Evolutionary conservation across 2,797 vertebrate genomes (phyloP), one percentile per base, ranked within the genome.

Genomic region (Phrynocephalus guinanensis): DNA sequence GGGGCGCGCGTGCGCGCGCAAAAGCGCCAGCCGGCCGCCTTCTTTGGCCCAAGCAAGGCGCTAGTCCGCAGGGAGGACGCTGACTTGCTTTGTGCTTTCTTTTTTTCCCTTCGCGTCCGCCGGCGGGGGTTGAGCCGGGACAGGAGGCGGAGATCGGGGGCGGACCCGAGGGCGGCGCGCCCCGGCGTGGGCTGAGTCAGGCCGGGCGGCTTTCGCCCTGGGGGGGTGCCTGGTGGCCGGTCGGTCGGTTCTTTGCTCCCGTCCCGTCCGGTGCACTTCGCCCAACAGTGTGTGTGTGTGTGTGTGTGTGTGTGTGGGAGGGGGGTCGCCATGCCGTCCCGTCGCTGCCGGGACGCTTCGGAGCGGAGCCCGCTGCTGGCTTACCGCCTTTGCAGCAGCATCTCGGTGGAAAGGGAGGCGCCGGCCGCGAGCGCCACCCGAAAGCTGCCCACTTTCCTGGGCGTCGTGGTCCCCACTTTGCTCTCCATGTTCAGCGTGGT

Each of bases 401-500:
- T 60, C 60, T 95, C 95, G 38, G 89, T 92, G 79, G 95, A 82
- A 88, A 91, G 81, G 76, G 94, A 94, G 82, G 4, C 10, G 30
- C 6, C 88, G 90, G 91, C 83, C 85, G 66, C 84, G 85, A 93
- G 92, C 89, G 75, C 90, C 15, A 0, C 93, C 86, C 94, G 95
- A 90, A 98, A 98, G 80, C 98, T 98, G 6, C 97, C 97, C 93
- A 97, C 98, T 15, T 99, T 98, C 96, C 96, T 98, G 95, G 98
- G 98, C 0, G 98, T 98, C 80, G 98, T 99, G 77, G 96, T 99
- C 60, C 98, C 98, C 48, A 98, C 98, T 7, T 84, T 99, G 90
- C 97, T 99, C 90, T 98, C 98, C 0, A 99, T 99, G 98, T 98
- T 99, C 97, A 98, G 98, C 94, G 98, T 99, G 89, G 98, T 99